Conservation (phyloP, 2,797 vertebrate genomes). For the Percopsis omiscomaycus region DNA sequence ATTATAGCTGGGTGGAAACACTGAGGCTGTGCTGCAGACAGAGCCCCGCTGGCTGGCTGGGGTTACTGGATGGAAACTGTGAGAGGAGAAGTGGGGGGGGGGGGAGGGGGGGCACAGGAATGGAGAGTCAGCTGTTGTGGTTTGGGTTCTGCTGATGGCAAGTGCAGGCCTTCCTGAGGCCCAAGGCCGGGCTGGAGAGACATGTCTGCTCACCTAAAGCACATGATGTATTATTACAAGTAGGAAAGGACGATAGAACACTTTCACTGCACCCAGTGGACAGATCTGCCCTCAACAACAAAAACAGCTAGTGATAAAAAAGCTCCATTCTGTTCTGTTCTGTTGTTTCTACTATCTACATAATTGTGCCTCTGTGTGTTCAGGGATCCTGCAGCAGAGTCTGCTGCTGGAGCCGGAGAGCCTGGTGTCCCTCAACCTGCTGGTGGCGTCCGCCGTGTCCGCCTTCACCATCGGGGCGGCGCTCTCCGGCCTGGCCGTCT, state of each 20-base stretch:
- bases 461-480: conserved; percentile 96
- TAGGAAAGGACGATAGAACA: conserved; percentile 9
- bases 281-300: conserved; percentile 4
- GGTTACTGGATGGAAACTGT: conserved; percentile 64
- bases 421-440: conserved; percentile 91
- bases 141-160: conserved; percentile 64
- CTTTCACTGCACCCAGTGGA: conserved; percentile 35
- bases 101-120: conserved; percentile 24
- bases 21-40: conserved; percentile 66
- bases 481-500: conserved; percentile 92
- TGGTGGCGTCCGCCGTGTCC: conserved; percentile 92
- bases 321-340: no score
- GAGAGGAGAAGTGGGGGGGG: conserved; percentile 39
- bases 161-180: conserved; percentile 62
- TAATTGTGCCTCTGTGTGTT: conserved; percentile 46
- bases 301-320: neutral
- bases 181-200: conserved; percentile 67
- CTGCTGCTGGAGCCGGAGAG: conserved; percentile 90
- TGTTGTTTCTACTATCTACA: neutral
- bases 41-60: conserved; percentile 43
- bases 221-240: neutral
- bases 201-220: neutral
- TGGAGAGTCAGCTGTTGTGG: conserved; percentile 60
- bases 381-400: conserved; percentile 91
- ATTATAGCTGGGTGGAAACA: conserved; percentile 75